Conservation (phyloP, 2,113 vertebrate species). For the Pampusana beccarii region DNA sequence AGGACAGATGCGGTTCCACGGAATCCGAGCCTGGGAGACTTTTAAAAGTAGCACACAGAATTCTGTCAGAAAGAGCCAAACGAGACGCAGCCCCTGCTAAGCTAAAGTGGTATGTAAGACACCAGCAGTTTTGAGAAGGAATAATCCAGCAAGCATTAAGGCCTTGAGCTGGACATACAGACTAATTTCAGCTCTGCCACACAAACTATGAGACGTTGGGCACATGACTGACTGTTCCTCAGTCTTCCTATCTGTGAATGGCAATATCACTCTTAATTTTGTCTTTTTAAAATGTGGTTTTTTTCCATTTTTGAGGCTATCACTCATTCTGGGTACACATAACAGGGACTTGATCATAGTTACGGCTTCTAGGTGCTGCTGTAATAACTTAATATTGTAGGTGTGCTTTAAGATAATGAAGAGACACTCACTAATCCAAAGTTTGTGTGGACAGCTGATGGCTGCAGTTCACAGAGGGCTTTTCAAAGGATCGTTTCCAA, state of each 20-base stretch:
- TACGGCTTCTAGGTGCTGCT: not conserved
- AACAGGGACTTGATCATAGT: not conserved
- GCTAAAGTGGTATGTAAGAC: not conserved
- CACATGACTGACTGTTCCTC: not conserved
- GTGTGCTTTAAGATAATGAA: not conserved
- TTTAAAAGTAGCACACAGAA: constrained; percentile 10
- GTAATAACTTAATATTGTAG: not conserved
- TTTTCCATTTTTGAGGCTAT: not conserved
- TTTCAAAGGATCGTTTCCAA: not conserved
- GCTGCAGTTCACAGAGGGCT: not conserved
- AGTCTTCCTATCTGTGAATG: not conserved
- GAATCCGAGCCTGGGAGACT: not conserved
- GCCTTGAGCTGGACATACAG: not conserved
- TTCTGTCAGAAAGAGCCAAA: constrained; percentile 8
- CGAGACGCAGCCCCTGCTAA: not conserved
- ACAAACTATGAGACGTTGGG: not conserved
- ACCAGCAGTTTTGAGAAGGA: not conserved
- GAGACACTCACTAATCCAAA: not conserved
- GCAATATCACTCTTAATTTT: not conserved
- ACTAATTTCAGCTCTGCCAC: not conserved
- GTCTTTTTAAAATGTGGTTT: not conserved
- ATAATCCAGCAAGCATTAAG: not conserved
- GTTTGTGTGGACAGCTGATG: not conserved
- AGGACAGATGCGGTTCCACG: not conserved
- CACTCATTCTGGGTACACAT: not conserved